These are phyloP conservation scores for Pteronura brasiliensis DNA, from an alignment of 2,113 vertebrate genomes.

Conservation along the genomic window DNA sequence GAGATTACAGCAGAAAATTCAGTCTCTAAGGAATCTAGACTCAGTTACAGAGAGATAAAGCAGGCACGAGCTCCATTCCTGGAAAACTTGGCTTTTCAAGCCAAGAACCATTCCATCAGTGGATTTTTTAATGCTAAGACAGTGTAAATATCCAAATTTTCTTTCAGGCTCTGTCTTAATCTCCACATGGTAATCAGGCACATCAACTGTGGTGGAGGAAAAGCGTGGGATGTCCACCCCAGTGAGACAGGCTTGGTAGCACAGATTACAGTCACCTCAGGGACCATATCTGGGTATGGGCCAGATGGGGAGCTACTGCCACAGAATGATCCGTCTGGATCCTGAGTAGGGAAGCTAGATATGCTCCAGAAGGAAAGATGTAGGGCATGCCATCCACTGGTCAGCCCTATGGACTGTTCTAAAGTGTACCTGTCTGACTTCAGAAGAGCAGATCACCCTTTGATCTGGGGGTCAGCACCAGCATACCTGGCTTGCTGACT, in stretches of 20 bases:
- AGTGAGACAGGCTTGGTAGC: not conserved
- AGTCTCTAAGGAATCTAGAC: not conserved
- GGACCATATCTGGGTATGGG: not conserved
- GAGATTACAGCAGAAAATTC: not conserved
- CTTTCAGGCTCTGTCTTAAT: not conserved
- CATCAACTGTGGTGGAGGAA: not conserved
- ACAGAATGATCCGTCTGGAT: not conserved
- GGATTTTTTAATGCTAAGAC: not conserved
- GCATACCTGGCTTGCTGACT: not conserved
- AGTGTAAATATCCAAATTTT: not conserved
- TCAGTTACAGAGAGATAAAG: not conserved
- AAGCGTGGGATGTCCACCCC: not conserved
- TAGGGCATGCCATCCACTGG: accelerated
- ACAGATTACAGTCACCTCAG: not conserved
- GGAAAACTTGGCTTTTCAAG: not conserved
- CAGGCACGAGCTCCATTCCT: not conserved
- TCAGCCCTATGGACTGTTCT: not conserved
- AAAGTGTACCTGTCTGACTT: too few relatives aligned
- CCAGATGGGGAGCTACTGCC: not conserved
- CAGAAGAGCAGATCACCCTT: not conserved
- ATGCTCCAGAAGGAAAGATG: not conserved
- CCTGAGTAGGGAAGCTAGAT: not conserved
- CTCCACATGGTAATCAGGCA: not conserved
- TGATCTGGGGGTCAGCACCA: not conserved
- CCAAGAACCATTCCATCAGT: not conserved